Base-by-base conservation (phyloP, 2,797 vertebrate genomes). In the Etheostoma perlongum region DNA sequence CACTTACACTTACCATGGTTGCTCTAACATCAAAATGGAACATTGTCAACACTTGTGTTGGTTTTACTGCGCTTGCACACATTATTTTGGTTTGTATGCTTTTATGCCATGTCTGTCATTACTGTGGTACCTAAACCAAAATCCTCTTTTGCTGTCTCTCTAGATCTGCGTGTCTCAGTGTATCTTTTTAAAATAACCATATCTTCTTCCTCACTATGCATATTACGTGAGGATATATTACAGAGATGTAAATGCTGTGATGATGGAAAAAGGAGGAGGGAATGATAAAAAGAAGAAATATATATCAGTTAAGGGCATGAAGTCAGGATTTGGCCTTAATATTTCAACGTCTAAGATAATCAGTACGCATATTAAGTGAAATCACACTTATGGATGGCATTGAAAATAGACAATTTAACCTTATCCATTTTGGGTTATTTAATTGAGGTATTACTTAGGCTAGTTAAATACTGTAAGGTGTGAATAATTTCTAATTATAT, bases 191-290 rank as follows among this genome's bases (percentile, higher is more conserved):
- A 6, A 51, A 62, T n/a, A 49, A 49, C 33, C 14, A 2, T 57
- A 6, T 7, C 75, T 57, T 66, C n/a, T 13, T 15, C 46, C 63
- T 21, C 18, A 11, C 30, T 21, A 42, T 71, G 79, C 61, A 71
- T 79, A 30, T 19, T 47, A 73, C 67, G 27, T 67, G 58, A 5
- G 52, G 72, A 77, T 76, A 49, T 67, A 60, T 52, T 47, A 62
- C 10, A 66, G 44, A 14, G 49, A 58, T 44, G 36, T 27, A 2
- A 18, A 4, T 30, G 15, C 46, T 66, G 44, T 40, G 66, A 60
- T 62, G 47, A 58, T 68, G 27, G 13, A 5, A 33, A 27, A 60
- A 44, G n/a, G 58, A 44, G n/a, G 58, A 64, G 5, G 47, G 27
- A 36, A 53, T 66, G 23, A 72, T 53, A 21, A 47, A 60, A 75